Percentiles rank a stretch among this genome's conserved stretches.
Evolutionary conservation across 2,888 invertebrate genomes (phyloP).

Genomic region (Sphecodes monilicornis): DNA sequence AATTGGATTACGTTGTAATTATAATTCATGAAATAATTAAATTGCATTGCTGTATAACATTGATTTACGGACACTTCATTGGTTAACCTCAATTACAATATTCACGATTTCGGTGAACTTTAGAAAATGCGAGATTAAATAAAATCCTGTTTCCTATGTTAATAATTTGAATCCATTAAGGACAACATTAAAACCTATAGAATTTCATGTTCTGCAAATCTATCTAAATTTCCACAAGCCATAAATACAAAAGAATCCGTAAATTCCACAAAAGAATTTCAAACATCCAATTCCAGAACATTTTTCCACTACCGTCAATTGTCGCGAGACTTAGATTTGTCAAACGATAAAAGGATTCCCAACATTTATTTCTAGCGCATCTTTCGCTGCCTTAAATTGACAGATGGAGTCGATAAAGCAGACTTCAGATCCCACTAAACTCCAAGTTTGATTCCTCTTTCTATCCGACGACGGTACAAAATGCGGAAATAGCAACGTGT

Average conservation of each 20-base stretch:
- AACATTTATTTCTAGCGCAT: not conserved
- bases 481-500: not conserved
- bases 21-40: not conserved
- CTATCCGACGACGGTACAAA: not conserved
- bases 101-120: not conserved
- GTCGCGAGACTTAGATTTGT: not conserved
- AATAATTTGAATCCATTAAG: not conserved
- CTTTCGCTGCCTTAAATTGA: not conserved
- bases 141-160: too few relatives aligned
- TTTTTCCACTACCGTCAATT: not conserved
- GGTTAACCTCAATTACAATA: not conserved
- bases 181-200: not conserved
- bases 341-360: not conserved
- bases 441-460: not conserved
- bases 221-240: not conserved
- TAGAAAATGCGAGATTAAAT: not conserved
- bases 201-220: not conserved
- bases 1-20: not conserved
- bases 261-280: not conserved
- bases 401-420: not conserved
- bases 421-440: not conserved
- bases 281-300: not conserved
- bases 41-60: not conserved
- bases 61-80: not conserved
- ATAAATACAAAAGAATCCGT: not conserved